These are phyloP conservation scores for Epinotia demarniana DNA, from an alignment of 2,888 invertebrate species.

Conservation along the genomic window DNA sequence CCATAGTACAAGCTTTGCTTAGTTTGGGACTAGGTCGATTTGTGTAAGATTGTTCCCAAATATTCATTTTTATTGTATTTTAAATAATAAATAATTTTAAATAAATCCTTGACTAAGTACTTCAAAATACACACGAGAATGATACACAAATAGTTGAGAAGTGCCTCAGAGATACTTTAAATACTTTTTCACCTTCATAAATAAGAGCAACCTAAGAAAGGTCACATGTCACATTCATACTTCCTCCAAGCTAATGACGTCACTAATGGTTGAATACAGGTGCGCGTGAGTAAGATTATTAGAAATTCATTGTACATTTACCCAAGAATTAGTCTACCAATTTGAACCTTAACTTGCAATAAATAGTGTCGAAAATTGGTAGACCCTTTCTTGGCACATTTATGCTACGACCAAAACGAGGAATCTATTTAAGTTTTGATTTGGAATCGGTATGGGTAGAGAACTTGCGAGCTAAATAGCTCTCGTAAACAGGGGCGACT, in stretches of 20 bases:
- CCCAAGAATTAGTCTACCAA: background rate
- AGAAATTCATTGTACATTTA: slow-evolving; percentile 11
- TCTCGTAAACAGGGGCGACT: too few species aligned
- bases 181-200: slow-evolving; percentile 5
- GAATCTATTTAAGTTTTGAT: background rate
- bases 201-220: slow-evolving; percentile 6
- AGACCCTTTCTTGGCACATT: too few species aligned
- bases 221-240: slow-evolving; percentile 20
- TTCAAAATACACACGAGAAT: background rate
- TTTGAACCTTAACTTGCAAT: too few species aligned
- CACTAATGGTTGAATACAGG: slow-evolving; percentile 14
- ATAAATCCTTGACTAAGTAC: background rate
- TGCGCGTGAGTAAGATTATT: slow-evolving; percentile 19
- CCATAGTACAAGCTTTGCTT: too few species aligned
- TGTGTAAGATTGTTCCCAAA: too few species aligned
- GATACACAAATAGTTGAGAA: background rate
- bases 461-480: too few species aligned
- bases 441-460: background rate
- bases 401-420: background rate
- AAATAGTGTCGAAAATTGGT: too few species aligned
- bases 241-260: slow-evolving; percentile 20
- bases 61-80: too few species aligned
- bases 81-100: too few species aligned
- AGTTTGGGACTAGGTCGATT: too few species aligned
- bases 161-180: slow-evolving; percentile 7